Base-by-base conservation (phyloP, 2,888 invertebrate genomes). In the Shargacucullia verbasci region DNA sequence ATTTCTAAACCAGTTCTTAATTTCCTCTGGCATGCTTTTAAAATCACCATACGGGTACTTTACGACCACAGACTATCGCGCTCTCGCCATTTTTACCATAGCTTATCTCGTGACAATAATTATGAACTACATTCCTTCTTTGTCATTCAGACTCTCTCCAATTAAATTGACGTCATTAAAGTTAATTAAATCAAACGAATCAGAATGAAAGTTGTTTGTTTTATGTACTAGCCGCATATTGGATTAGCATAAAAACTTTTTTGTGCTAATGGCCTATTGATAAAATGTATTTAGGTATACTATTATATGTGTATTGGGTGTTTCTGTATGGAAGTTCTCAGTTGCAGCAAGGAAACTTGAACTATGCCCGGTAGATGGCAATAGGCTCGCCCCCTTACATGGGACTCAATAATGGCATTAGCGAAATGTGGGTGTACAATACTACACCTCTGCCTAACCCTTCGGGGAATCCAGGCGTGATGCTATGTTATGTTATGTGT, bases 1-100 rank as follows among this genome's bases (percentile, higher is more conserved):
- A 69, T 9, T 48, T 43, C 12, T 9, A 9, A 64, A 66, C 64
- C 39, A 35, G 66, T 57, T 63, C 33, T 50, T 63, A 56, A 66
- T 70, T 65, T 65, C 38, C 64, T 69, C 20, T 29, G 45, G 39
- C 45, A 29, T 69, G 44, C 15, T 50, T 49, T 69, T 49, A 43
- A 49, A 34, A 56, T 46, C 33, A 50, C 7, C 56, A 69, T 62
- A 39, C 20, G 14, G 20, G 20, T 3, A 20, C 5, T 59, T 58
- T 37, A 67, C 52, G 61, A 52, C 15, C 11, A 13, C 0, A 29
- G 33, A 10, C 37, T 64, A 47, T 53, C 44, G n/a, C 49, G 44
- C 31, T 50, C 25, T 34, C 31, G 41, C 46, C 38, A 44, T 62
- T 62, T 59, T 34, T 15, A 44, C 2, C 14, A 20, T 20, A 12